These are phyloP conservation scores for Phanerotoma sp. DNA, from an alignment of 2,888 invertebrate genomes.

Conservation along the genomic window DNA sequence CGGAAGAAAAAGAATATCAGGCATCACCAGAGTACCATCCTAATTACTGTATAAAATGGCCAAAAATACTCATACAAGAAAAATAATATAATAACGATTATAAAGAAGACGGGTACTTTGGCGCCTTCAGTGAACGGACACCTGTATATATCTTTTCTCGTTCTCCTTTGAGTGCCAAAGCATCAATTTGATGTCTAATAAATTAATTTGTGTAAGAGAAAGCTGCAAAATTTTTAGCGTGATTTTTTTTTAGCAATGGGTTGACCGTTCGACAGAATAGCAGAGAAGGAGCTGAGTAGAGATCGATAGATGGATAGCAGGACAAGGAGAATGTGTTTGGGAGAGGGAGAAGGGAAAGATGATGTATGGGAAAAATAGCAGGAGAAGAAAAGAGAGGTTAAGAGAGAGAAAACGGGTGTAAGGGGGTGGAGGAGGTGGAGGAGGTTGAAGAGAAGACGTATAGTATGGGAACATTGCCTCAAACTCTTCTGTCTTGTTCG, in stretches of 20 bases:
- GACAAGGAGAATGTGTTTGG: conserved; percentile 15
- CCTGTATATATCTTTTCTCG: no score
- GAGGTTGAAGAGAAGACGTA: conserved; percentile 14
- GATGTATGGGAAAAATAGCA: conserved; percentile 32
- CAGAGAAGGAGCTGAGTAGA: not conserved
- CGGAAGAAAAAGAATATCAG: no score
- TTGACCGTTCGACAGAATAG: not conserved
- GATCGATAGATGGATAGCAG: conserved; percentile 1
- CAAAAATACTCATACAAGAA: no score
- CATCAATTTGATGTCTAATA: no score
- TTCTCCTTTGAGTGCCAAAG: no score
- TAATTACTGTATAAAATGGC: no score
- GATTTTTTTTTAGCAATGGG: not conserved
- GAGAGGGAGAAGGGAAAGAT: conserved; percentile 22
- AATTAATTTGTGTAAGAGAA: no score
- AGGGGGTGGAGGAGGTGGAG: conserved; percentile 22
- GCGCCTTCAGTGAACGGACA: no score
- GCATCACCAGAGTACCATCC: conserved; percentile 31
- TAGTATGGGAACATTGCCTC: conserved; percentile 17
- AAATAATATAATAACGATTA: no score
- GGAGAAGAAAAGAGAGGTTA: conserved; percentile 17
- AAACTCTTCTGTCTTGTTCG: conserved; percentile 23
- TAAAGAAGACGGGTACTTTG: no score
- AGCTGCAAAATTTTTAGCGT: not conserved
- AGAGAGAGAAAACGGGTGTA: conserved; percentile 19